These are phyloP conservation scores for Vireo altiloquus DNA, from an alignment of 2,113 vertebrate species.

Conservation along the genomic window DNA sequence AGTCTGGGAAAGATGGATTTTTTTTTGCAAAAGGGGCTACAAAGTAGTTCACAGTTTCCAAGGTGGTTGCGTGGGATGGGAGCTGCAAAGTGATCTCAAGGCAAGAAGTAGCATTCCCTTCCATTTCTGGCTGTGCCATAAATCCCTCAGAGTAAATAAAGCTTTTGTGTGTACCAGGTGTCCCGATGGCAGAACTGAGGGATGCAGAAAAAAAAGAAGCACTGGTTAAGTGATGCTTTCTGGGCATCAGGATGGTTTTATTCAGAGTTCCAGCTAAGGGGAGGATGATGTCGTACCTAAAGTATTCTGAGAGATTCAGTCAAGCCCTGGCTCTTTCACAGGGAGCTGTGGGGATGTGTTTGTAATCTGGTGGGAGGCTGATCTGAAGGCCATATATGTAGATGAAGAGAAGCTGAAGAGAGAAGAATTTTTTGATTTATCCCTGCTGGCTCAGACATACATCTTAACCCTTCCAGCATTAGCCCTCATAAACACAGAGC, in stretches of 20 bases:
- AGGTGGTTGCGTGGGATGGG: not conserved
- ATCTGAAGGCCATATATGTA: constrained; percentile 59
- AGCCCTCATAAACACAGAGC: not conserved
- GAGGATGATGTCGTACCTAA: constrained; percentile 29
- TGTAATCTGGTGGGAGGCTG: constrained; percentile 13
- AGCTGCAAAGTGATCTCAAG: not conserved
- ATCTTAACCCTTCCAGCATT: not conserved
- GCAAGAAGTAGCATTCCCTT: not conserved
- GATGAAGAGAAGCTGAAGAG: constrained; percentile 30
- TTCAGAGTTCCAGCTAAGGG: not conserved
- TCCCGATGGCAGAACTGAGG: not conserved
- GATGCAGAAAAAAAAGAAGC: not conserved
- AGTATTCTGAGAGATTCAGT: constrained; percentile 19
- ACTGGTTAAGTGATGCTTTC: not conserved
- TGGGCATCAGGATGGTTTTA: not conserved
- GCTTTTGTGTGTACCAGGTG: not conserved
- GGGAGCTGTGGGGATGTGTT: not conserved
- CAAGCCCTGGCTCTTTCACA: not conserved
- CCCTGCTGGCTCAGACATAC: constrained; percentile 6
- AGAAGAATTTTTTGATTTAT: constrained; percentile 30
- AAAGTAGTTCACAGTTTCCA: not conserved
- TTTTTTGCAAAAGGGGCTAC: not conserved
- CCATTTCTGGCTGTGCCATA: not conserved
- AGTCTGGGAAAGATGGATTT: not conserved
- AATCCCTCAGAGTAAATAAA: not conserved